Conservation (phyloP, 2,797 vertebrate genomes). For the Serranus cabrilla region DNA sequence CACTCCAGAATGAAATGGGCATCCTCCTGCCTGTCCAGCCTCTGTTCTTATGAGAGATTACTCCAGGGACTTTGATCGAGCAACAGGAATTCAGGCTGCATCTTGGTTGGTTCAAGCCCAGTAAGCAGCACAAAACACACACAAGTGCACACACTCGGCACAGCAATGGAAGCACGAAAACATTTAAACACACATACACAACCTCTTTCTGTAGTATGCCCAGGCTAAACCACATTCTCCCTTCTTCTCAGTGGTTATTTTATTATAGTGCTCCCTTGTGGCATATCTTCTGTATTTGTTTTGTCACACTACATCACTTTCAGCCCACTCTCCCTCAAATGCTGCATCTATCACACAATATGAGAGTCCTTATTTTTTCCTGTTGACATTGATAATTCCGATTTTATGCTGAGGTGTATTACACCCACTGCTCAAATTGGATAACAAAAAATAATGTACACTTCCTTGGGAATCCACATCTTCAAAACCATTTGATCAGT, state of each 20-base stretch:
- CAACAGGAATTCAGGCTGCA: slow-evolving; percentile 62
- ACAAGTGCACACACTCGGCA: slow-evolving; percentile 32
- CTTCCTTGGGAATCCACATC: slow-evolving; percentile 64
- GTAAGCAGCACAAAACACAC: slow-evolving; percentile 41
- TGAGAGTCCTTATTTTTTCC: slow-evolving; percentile 21
- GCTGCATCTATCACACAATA: slow-evolving; percentile 21
- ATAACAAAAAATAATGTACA: slow-evolving; percentile 60
- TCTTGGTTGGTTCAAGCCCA: slow-evolving; percentile 49
- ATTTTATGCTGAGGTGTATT: slow-evolving; percentile 57
- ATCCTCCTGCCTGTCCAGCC: slow-evolving; percentile 50
- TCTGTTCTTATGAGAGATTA: slow-evolving; percentile 75
- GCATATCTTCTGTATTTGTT: slow-evolving; percentile 70
- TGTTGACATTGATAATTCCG: slow-evolving; percentile 61
- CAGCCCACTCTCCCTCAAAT: slow-evolving; percentile 42
- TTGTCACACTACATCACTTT: slow-evolving; percentile 69
- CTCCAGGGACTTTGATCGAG: slow-evolving; percentile 73
- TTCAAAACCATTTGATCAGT: slow-evolving; percentile 69
- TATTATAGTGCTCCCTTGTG: slow-evolving; percentile 77
- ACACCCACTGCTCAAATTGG: slow-evolving; percentile 59
- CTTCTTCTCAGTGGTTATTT: slow-evolving; percentile 57
- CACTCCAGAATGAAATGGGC: slow-evolving; percentile 75
- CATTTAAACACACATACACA: slow-evolving; percentile 8
- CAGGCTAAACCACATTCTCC: slow-evolving; percentile 40
- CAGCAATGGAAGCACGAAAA: slow-evolving; percentile 26
- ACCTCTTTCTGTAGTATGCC: slow-evolving; percentile 29